These are phyloP conservation scores for Dinocampus coccinellae DNA, from an alignment of 2,888 invertebrate genomes.

Conservation along the genomic window DNA sequence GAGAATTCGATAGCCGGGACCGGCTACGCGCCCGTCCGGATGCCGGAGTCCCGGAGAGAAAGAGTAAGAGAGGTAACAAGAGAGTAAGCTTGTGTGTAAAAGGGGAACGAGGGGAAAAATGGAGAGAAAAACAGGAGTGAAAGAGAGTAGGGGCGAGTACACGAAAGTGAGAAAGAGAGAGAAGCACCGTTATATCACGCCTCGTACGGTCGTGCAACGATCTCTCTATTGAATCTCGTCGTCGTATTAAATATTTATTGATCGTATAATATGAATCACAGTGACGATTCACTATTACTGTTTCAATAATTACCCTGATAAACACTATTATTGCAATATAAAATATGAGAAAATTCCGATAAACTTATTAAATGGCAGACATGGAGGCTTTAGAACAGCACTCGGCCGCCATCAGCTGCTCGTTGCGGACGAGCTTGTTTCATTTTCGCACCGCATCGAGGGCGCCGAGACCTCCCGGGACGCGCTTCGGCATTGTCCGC, in stretches of 20 bases:
- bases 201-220: slow-evolving; percentile 34
- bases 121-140: no score
- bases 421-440: slow-evolving; percentile 58
- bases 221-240: slow-evolving; percentile 14
- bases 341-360: neutral
- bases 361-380: slow-evolving; percentile 41
- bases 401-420: slow-evolving; percentile 67
- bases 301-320: neutral
- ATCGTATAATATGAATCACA: neutral
- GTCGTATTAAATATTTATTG: neutral
- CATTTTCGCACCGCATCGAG: slow-evolving; percentile 59
- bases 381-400: slow-evolving; percentile 55
- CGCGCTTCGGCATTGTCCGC: slow-evolving; percentile 50
- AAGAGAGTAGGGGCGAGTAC: slow-evolving; percentile 19
- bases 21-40: slow-evolving; percentile 47
- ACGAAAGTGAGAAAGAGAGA: slow-evolving; percentile 22
- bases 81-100: slow-evolving; percentile 3
- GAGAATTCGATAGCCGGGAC: slow-evolving; percentile 50
- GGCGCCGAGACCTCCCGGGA: slow-evolving; percentile 53
- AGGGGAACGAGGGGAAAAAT: slow-evolving; percentile 19
- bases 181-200: slow-evolving; percentile 57
- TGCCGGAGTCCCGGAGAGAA: slow-evolving; percentile 43
- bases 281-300: neutral
- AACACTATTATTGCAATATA: neutral
- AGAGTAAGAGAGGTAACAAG: slow-evolving; percentile 16